phyloP scores from a whole-genome alignment of 1,140 invertebrate species.

The Trichonephila clavipes region DNA sequence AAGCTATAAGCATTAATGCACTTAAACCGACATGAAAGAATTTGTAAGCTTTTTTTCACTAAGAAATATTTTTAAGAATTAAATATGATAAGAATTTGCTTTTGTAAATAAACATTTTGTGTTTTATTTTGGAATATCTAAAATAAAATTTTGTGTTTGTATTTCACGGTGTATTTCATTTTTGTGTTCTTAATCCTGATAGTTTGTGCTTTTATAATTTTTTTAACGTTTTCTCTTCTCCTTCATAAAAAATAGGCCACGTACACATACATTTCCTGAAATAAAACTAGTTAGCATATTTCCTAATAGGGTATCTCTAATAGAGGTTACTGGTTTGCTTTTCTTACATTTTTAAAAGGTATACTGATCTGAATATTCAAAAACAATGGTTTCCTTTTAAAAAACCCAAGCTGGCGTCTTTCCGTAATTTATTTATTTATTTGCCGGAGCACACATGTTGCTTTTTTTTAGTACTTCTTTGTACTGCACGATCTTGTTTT shows the following conservation, averaged over 20 bases:
- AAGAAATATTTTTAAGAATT: too few species aligned
- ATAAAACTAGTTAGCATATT: not conserved
- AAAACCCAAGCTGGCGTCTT: too few species aligned
- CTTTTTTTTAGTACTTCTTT: too few species aligned
- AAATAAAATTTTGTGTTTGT: constrained; percentile 7
- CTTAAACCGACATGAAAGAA: too few species aligned
- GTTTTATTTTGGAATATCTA: constrained; percentile 21
- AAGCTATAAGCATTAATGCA: too few species aligned
- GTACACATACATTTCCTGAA: not conserved
- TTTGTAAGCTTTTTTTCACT: too few species aligned
- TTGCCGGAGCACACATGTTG: too few species aligned
- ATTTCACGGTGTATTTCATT: too few species aligned
- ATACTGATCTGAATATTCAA: constrained; percentile 14
- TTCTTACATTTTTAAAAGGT: not conserved
- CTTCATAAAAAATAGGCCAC: not conserved
- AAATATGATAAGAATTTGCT: not conserved
- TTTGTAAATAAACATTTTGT: constrained; percentile 12
- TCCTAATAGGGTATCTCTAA: not conserved
- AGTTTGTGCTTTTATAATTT: not conserved
- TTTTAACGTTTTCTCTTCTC: not conserved
- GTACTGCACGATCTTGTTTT: too few species aligned
- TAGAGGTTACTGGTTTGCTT: not conserved
- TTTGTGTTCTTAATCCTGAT: not conserved
- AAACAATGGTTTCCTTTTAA: not conserved
- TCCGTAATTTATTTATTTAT: too few species aligned